Percentiles rank a stretch among this genome's conserved stretches.
These are phyloP conservation scores for Chelonia mydas DNA, from an alignment of 2,797 vertebrate genomes.

Conservation along the genomic window DNA sequence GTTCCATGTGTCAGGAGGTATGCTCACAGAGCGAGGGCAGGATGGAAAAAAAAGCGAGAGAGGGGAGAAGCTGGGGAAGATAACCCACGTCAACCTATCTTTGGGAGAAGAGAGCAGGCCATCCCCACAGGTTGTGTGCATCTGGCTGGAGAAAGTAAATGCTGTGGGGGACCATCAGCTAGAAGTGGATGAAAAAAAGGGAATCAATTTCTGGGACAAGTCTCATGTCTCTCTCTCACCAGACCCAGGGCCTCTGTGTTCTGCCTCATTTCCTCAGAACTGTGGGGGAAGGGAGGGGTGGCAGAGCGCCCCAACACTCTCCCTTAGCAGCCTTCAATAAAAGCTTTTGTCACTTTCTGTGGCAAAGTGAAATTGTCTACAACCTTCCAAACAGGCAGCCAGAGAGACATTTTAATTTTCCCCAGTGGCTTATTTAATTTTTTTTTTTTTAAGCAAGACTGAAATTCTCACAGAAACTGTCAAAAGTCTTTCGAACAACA, in stretches of 20 bases:
- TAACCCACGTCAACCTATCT: not conserved
- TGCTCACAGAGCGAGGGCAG: not conserved
- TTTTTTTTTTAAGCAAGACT: not conserved
- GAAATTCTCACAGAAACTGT: not conserved
- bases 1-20: not conserved
- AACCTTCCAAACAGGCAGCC: not conserved
- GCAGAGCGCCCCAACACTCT: not conserved
- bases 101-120: not conserved
- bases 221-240: not conserved
- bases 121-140: rapidly evolving
- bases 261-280: not conserved
- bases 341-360: not conserved
- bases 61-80: not conserved
- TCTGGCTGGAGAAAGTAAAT: not conserved
- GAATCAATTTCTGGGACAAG: not conserved
- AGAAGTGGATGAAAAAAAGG: not conserved
- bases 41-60: rapidly evolving
- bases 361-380: not conserved
- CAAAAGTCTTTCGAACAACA: not conserved
- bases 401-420: not conserved
- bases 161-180: not conserved
- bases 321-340: not conserved
- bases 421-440: not conserved
- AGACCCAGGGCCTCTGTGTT: not conserved
- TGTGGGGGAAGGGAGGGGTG: rapidly evolving